Evolutionary conservation across 2,113 vertebrate species (phyloP), one percentile per base, ranked within the genome.

Genomic region (Mellivora capensis): DNA sequence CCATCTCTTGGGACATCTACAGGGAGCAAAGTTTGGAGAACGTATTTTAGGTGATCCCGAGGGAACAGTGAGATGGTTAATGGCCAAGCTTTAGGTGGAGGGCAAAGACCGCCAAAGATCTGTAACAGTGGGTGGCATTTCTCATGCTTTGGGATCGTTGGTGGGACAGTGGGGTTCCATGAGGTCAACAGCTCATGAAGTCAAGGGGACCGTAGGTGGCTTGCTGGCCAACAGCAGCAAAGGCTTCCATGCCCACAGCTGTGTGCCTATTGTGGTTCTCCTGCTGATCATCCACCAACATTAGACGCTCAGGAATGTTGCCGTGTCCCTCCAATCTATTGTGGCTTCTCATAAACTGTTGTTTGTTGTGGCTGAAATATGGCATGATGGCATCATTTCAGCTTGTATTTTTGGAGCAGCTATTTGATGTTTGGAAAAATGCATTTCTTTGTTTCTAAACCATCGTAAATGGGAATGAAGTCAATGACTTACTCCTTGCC

Each of bases 331-430:
- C 77, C 42, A 64, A 95, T 93, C 91, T 1, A 10, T 88, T 94
- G 96, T 96, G 96, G 97, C 90, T 98, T 98, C 97, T 97, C 96
- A 93, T 97, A 96, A 98, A 98, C 94, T 80, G 18, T 59, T 95
- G 95, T 98, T 98, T 98, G 98, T 97, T 98, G 98, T 97, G 97
- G 97, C 93, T 95, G 49, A 69, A 96, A 62, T 92, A 44, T 44
- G 94, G 42, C 93, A 97, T 74, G 93, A 90, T 94, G 96, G 49
- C n/a, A 18, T 47, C 87, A 96, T 95, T 88, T 92, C 47, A 0
- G 83, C 91, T 83, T 97, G 82, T 96, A 93, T 97, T 97, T 98
- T 96, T 92, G 93, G 90, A 93, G 95, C 94, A 87, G 39, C 90
- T 98, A 74, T 98, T 96, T 94, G 94, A 97, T 96, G 96, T 98